Evolutionary conservation across 2,888 invertebrate genomes (phyloP), one percentile per base, ranked within the genome.

Genomic region (Drymonia ruficornis): DNA sequence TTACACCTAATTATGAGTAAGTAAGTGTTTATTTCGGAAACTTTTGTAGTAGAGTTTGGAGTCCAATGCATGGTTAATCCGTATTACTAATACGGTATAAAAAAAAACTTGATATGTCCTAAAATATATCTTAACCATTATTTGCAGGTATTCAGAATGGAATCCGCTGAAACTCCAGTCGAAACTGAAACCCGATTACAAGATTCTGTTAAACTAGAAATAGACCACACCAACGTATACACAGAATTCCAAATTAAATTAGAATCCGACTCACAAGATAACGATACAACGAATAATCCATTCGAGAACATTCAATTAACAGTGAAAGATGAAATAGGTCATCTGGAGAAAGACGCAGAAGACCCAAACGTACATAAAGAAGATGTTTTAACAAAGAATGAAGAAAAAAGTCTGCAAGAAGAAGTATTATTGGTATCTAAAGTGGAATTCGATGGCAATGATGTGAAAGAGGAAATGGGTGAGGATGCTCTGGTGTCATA

Each of bases 381-480:
- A 31, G 29, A 15, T 36, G 5, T 3, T n/a, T 11, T 9, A 11
- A 8, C 9, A 31, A n/a, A n/a, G n/a, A n/a, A n/a, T n/a, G 36
- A 5, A 36, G 23, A 12, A 16, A 19, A 7, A 19, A 49, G 12
- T 49, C 18, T 38, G 52, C 28, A 50, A 49, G 13, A 40, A 9
- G 12, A 34, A 8, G 31, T 54, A n/a, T 59, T 59, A 18, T 40
- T 55, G 52, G 54, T 59, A 13, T 56, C 67, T 8, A 67, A 63
- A 55, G 50, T 40, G 15, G 73, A 74, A 51, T 52, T 48, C 12
- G 40, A 61, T 57, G 53, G 55, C 16, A 31, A 59, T 16, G 73
- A 72, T 18, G 66, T 86, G 0, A 86, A 89, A 55, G 69, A 76
- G 46, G 87, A 87, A 62, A 66, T 46, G 42, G 60, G 43, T 13